A percentile compares a stretch with the other conserved stretches of the same genome.
Conservation (phyloP, 92 coral and sea anemone genomes). For the Paragorgia papillata region DNA sequence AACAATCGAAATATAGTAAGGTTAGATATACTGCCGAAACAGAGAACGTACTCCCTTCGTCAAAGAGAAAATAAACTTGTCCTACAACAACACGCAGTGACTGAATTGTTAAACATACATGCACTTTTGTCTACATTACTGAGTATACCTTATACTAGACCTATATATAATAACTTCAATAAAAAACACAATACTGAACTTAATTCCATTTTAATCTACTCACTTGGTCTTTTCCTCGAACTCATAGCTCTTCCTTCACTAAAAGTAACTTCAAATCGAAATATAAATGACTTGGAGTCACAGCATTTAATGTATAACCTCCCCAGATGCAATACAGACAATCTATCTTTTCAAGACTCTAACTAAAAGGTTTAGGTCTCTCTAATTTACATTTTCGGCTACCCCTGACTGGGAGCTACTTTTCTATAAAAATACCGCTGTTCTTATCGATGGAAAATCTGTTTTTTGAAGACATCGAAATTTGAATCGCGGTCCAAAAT, state of each 20-base stretch:
- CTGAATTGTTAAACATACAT: too few relatives aligned
- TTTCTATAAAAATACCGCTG: background rate
- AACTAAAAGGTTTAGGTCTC: background rate
- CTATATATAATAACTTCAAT: too few relatives aligned
- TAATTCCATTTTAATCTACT: background rate
- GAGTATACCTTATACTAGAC: too few relatives aligned
- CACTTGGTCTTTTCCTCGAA: constrained; percentile 2
- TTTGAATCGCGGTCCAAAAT: background rate
- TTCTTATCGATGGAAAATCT: background rate
- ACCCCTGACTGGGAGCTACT: constrained; percentile 5
- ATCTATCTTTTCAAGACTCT: background rate
- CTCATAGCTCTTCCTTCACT: background rate
- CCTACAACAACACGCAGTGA: too few relatives aligned
- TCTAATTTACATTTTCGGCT: background rate
- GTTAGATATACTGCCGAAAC: too few relatives aligned
- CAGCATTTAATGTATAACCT: background rate
- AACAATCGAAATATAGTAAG: too few relatives aligned
- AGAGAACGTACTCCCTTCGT: too few relatives aligned
- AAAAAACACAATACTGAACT: too few relatives aligned
- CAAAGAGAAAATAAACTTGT: too few relatives aligned
- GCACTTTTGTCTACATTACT: too few relatives aligned
- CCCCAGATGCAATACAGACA: background rate
- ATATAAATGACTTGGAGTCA: background rate
- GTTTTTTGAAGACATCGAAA: background rate
- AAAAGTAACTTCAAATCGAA: background rate